Evolutionary conservation across 2,888 invertebrate genomes (phyloP).

Genomic region (Microctonus brassicae): DNA sequence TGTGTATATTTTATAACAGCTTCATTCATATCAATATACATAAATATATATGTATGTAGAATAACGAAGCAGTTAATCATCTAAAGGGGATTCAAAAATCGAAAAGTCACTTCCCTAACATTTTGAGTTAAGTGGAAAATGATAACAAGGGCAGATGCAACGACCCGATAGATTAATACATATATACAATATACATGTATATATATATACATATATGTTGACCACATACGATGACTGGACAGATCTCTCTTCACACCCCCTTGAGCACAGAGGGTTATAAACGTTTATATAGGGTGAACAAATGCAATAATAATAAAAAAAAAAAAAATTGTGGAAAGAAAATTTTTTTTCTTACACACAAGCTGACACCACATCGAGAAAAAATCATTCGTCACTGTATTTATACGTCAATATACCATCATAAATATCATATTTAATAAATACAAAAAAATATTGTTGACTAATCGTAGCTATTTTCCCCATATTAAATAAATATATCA

Average conservation of each 20-base stretch:
- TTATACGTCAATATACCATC: neutral
- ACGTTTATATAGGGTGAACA: neutral
- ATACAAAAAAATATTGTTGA: slow-evolving; percentile 24
- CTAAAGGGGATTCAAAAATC: slow-evolving; percentile 11
- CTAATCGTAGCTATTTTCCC: slow-evolving; percentile 17
- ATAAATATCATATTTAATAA: neutral
- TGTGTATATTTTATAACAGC: too few relatives aligned
- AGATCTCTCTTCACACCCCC: slow-evolving; percentile 13
- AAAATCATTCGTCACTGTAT: slow-evolving; percentile 29
- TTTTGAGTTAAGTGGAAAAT: slow-evolving; percentile 32
- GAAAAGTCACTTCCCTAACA: slow-evolving; percentile 22
- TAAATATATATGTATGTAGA: neutral
- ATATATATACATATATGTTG: slow-evolving; percentile 9
- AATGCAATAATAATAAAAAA: neutral
- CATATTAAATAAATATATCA: too few relatives aligned
- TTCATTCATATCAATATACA: neutral
- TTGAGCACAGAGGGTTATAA: neutral
- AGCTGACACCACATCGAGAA: neutral
- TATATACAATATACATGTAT: slow-evolving; percentile 27
- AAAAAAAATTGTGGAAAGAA: neutral
- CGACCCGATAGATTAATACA: slow-evolving; percentile 29
- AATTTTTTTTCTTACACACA: neutral
- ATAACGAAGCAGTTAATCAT: neutral
- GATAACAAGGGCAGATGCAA: slow-evolving; percentile 34
- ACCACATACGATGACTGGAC: slow-evolving; percentile 13